phyloP scores from a whole-genome alignment of 2,113 vertebrate genomes.

The Hucho hucho region DNA sequence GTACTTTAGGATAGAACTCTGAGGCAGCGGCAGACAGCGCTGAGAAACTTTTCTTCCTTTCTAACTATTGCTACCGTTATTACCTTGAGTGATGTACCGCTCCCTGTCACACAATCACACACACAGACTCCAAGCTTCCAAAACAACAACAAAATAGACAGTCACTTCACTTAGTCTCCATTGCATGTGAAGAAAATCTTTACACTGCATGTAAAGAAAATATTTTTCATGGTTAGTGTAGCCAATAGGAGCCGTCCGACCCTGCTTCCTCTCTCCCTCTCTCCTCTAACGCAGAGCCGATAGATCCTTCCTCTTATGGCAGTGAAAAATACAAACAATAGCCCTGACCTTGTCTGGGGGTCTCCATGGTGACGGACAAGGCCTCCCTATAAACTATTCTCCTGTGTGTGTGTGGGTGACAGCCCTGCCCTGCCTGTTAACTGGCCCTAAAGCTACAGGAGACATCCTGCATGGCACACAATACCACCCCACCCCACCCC shows the following conservation, averaged over 20 bases:
- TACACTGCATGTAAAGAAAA: not conserved
- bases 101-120: not conserved
- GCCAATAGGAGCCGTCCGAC: slow-evolving; percentile 3
- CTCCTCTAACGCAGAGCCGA: not conserved
- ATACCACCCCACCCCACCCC: not conserved
- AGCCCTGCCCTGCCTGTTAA: slow-evolving; percentile 38
- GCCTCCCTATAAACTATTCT: slow-evolving; percentile 68
- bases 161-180: not conserved
- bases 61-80: not conserved
- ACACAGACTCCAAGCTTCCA: not conserved
- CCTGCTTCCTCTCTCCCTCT: not conserved
- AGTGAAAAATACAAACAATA: slow-evolving; percentile 59
- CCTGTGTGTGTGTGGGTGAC: slow-evolving; percentile 38
- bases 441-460: slow-evolving; percentile 26
- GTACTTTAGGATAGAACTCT: slow-evolving; percentile 8
- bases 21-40: not conserved
- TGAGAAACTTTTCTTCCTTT: not conserved
- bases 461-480: slow-evolving; percentile 22
- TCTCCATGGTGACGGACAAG: slow-evolving; percentile 65
- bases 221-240: too few species aligned
- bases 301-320: slow-evolving; percentile 3
- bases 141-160: not conserved
- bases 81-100: not conserved
- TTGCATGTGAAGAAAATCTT: not conserved
- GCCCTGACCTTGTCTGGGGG: slow-evolving; percentile 65